These are phyloP conservation scores for Mus spicilegus DNA, from an alignment of 2,113 vertebrate species.

Conservation along the genomic window DNA sequence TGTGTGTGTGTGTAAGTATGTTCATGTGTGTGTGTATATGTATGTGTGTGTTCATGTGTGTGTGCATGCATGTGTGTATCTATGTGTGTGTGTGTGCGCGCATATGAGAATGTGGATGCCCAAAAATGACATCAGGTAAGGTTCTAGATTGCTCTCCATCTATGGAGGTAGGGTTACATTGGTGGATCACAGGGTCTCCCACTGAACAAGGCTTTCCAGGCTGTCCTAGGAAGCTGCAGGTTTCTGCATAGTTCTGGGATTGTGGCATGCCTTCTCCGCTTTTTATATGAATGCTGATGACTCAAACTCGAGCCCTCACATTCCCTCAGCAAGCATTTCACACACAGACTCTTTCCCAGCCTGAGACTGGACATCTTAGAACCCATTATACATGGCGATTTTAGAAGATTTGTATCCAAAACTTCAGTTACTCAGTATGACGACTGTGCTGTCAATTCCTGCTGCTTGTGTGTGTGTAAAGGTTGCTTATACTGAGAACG, in stretches of 20 bases:
- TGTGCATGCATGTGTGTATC: neutral
- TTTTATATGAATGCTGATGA: neutral
- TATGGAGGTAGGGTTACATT: neutral
- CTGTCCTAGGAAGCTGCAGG: neutral
- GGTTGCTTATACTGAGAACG: constrained; percentile 3
- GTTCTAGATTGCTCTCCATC: too few species aligned
- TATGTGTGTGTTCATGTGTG: neutral
- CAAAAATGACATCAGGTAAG: too few species aligned
- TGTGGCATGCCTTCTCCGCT: neutral
- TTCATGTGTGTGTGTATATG: neutral
- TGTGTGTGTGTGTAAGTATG: too few species aligned
- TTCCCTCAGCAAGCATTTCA: neutral
- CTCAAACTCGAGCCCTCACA: neutral
- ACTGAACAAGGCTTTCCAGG: neutral
- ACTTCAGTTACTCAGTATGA: neutral
- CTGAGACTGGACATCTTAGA: neutral
- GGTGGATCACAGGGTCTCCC: neutral
- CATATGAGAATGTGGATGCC: neutral
- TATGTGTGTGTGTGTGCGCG: neutral
- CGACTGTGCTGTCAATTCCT: too few species aligned
- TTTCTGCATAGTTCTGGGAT: neutral
- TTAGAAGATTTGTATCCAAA: constrained; percentile 13
- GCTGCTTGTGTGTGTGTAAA: neutral
- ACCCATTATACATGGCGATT: neutral
- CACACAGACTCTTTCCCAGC: too few species aligned